Conservation (phyloP, 1,140 invertebrate genomes). For the Gryon sp. region DNA sequence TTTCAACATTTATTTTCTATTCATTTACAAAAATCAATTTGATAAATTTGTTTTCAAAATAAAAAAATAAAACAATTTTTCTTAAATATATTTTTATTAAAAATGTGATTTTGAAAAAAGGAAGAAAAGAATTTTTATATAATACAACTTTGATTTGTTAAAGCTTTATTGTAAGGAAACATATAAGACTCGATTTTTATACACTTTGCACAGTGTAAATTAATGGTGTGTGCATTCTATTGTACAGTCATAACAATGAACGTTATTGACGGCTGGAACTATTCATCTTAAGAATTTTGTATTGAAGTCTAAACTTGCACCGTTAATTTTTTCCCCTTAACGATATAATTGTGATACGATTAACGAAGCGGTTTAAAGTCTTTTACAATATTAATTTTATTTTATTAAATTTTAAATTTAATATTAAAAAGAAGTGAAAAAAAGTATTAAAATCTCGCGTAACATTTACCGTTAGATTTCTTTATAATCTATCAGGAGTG, state of each 20-base stretch:
- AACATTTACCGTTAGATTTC: too few relatives aligned
- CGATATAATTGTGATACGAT: conserved; percentile 2
- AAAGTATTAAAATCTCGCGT: too few relatives aligned
- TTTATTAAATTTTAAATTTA: neutral
- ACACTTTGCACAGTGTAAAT: conserved; percentile 39
- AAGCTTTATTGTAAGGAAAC: conserved; percentile 25
- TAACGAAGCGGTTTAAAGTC: too few relatives aligned
- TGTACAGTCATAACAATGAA: conserved; percentile 42
- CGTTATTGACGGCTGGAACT: conserved; percentile 36
- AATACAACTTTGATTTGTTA: conserved; percentile 27
- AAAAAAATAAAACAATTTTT: too few relatives aligned
- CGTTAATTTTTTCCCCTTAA: conserved; percentile 5
- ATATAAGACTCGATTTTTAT: conserved; percentile 35
- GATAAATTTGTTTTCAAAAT: too few relatives aligned
- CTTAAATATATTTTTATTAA: too few relatives aligned
- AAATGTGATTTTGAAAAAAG: too few relatives aligned
- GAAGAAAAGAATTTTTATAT: neutral
- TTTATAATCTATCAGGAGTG: too few relatives aligned
- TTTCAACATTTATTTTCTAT: too few relatives aligned
- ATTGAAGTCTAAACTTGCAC: conserved; percentile 17
- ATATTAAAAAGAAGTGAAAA: too few relatives aligned
- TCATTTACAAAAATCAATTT: too few relatives aligned
- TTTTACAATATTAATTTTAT: neutral
- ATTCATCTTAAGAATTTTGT: conserved; percentile 41
- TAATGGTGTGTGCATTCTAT: conserved; percentile 52